phyloP scores from a whole-genome alignment of 2,888 invertebrate genomes.

The Agriopis marginaria region DNA sequence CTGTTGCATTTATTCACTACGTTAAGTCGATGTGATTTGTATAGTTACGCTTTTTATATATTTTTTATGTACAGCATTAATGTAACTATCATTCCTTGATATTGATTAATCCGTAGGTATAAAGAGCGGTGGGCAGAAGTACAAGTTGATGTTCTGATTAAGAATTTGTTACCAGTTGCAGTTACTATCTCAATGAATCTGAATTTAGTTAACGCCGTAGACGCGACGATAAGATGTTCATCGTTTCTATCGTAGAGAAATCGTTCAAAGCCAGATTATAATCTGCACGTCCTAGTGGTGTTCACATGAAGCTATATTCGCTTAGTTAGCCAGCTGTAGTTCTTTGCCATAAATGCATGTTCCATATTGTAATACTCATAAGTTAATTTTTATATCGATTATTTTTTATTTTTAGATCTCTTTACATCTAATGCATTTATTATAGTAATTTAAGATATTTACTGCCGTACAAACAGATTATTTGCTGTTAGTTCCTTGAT shows the following conservation, averaged over 20 bases:
- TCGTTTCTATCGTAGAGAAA: slow-evolving; percentile 31
- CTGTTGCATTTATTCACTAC: slow-evolving; percentile 82
- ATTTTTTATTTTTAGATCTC: slow-evolving; percentile 86
- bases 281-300: slow-evolving; percentile 72
- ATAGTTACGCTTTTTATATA: slow-evolving; percentile 78
- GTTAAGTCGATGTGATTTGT: slow-evolving; percentile 79
- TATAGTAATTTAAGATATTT: slow-evolving; percentile 73
- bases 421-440: slow-evolving; percentile 86
- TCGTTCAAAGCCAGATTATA: slow-evolving; percentile 50
- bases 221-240: slow-evolving; percentile 23
- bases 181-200: slow-evolving; percentile 72
- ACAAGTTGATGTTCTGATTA: slow-evolving; percentile 66
- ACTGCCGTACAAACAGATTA: slow-evolving; percentile 64
- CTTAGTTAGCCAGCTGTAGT: slow-evolving; percentile 84
- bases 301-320: slow-evolving; percentile 83
- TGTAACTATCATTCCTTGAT: slow-evolving; percentile 79
- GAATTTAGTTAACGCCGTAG: slow-evolving; percentile 53
- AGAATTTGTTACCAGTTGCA: slow-evolving; percentile 82
- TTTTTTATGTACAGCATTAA: slow-evolving; percentile 80
- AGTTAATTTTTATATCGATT: slow-evolving; percentile 80
- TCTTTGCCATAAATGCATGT: slow-evolving; percentile 87
- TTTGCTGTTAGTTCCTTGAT: slow-evolving; percentile 73
- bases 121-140: slow-evolving; percentile 54
- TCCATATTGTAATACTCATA: slow-evolving; percentile 87
- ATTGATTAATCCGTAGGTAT: slow-evolving; percentile 51